phyloP scores from a whole-genome alignment of 1,140 invertebrate genomes.

The Vanessa atalanta region DNA sequence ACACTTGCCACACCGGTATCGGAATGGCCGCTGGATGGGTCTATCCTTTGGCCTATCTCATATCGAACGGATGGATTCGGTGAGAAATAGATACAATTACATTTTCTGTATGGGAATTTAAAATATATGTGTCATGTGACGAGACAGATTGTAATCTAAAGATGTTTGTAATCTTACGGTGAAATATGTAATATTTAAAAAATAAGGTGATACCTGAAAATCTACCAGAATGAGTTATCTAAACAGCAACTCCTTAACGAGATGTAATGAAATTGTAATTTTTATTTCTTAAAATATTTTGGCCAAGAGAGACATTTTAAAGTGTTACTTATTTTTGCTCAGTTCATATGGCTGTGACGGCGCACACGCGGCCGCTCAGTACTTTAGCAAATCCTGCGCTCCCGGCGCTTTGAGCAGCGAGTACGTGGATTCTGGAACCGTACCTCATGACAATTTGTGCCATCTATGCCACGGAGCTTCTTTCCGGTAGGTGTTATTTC shows the following conservation, averaged over 20 bases:
- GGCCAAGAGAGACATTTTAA: too few species aligned
- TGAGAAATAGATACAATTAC: slow-evolving; percentile 32
- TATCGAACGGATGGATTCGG: slow-evolving; percentile 95
- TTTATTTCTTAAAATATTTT: too few species aligned
- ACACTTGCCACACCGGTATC: slow-evolving; percentile 95
- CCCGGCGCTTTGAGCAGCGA: slow-evolving; percentile 93
- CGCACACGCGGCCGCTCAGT: slow-evolving; percentile 92
- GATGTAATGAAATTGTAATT: too few species aligned
- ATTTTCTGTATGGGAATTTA: background rate
- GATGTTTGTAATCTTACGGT: too few species aligned
- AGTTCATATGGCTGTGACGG: slow-evolving; percentile 95
- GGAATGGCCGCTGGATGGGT: slow-evolving; percentile 97
- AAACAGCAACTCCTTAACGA: too few species aligned
- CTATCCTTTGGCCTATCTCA: slow-evolving; percentile 94
- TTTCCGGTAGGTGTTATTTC: slow-evolving; percentile 82
- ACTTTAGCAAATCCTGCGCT: slow-evolving; percentile 95
- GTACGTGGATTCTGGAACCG: slow-evolving; percentile 85
- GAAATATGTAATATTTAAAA: too few species aligned
- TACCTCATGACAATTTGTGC: slow-evolving; percentile 95
- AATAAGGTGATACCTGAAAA: too few species aligned
- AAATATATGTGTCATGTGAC: too few species aligned
- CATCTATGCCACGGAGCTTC: slow-evolving; percentile 95
- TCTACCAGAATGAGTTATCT: too few species aligned
- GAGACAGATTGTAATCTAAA: too few species aligned
- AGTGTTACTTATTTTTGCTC: background rate